A percentile compares a stretch with the other conserved stretches of the same genome.
phyloP scores from a whole-genome alignment of 2,888 invertebrate genomes.

The Miltochrista miniata region DNA sequence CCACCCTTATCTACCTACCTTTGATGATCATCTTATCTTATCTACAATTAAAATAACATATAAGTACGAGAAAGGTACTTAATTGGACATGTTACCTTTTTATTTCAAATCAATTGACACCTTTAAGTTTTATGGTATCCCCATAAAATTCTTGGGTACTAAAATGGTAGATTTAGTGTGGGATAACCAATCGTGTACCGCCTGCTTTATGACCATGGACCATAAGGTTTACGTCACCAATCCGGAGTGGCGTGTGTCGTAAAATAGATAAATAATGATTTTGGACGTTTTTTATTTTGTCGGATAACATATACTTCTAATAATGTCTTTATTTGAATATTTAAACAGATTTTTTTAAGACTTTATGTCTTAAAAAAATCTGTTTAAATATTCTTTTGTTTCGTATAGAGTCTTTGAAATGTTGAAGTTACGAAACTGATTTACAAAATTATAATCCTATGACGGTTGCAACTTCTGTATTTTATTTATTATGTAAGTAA shows the following conservation, averaged over 20 bases:
- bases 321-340: constrained; percentile 29
- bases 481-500: too few species aligned
- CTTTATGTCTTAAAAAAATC: too few species aligned
- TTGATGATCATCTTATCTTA: constrained; percentile 7
- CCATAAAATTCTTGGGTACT: constrained; percentile 61
- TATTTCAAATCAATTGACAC: constrained; percentile 69
- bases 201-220: constrained; percentile 60
- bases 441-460: too few species aligned
- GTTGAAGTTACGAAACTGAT: too few species aligned
- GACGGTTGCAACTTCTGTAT: too few species aligned
- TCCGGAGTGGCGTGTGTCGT: constrained; percentile 60
- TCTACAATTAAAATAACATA: constrained; percentile 12
- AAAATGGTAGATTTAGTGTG: constrained; percentile 67
- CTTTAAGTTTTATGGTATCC: constrained; percentile 64
- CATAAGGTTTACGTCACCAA: constrained; percentile 66
- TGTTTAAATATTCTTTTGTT: too few species aligned
- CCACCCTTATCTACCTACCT: background rate
- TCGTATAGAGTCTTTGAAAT: too few species aligned
- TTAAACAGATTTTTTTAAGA: background rate
- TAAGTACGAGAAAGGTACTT: constrained; percentile 33
- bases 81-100: constrained; percentile 40
- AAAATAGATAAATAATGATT: constrained; percentile 72
- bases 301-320: constrained; percentile 27
- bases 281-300: constrained; percentile 32
- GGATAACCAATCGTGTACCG: constrained; percentile 64